A percentile compares a stretch with the other conserved stretches of the same genome.
phyloP scores from a whole-genome alignment of 2,888 invertebrate species.

The Chrysina gloriosa region DNA sequence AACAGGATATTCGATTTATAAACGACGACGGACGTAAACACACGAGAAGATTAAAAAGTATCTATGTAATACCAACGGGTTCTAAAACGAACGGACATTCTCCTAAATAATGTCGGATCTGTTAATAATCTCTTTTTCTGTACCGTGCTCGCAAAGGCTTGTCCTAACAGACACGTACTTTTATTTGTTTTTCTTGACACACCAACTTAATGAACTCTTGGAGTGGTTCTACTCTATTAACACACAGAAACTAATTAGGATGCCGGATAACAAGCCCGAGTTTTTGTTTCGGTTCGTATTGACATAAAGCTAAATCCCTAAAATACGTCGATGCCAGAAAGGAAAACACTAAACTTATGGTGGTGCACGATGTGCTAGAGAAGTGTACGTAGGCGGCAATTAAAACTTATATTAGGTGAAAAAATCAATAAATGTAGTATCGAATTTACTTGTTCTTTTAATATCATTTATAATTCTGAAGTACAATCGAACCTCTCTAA shows the following conservation, averaged over 20 bases:
- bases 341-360: not conserved
- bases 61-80: not conserved
- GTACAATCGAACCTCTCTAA: no score
- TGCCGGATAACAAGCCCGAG: slow-evolving; percentile 8
- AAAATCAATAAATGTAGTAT: no score
- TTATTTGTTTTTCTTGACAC: slow-evolving; percentile 33
- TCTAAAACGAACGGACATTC: not conserved
- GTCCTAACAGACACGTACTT: slow-evolving; percentile 15
- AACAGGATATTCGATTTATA: slow-evolving; percentile 9
- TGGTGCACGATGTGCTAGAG: not conserved
- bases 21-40: not conserved
- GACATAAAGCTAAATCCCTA: slow-evolving; percentile 30
- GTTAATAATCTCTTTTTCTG: slow-evolving; percentile 29
- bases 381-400: not conserved
- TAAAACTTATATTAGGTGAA: no score
- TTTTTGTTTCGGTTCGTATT: slow-evolving; percentile 28
- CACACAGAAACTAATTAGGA: slow-evolving; percentile 37
- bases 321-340: slow-evolving; percentile 23
- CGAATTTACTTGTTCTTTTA: no score
- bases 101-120: slow-evolving; percentile 21
- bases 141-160: slow-evolving; percentile 4
- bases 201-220: slow-evolving; percentile 30
- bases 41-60: not conserved
- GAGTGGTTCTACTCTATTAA: slow-evolving; percentile 34
- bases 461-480: no score